A percentile compares a stretch with the other conserved stretches of the same genome.
phyloP scores from a whole-genome alignment of 2,888 invertebrate genomes.

The Ditylenchus weischeri region DNA sequence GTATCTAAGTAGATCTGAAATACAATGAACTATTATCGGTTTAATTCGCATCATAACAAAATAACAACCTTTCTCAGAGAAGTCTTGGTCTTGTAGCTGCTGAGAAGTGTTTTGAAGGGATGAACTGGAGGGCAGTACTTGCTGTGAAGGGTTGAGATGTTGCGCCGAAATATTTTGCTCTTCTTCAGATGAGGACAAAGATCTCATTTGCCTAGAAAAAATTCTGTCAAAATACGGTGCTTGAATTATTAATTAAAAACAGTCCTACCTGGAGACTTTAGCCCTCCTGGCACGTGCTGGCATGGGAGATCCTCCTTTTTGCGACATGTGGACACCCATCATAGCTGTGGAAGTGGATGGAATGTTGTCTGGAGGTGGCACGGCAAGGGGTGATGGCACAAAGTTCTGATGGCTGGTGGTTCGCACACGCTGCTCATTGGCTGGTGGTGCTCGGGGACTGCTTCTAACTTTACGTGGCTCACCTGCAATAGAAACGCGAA shows the following conservation, averaged over 20 bases:
- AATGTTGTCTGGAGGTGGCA: constrained; percentile 22
- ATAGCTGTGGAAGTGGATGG: constrained; percentile 3
- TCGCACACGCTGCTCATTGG: not conserved
- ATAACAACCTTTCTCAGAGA: constrained; percentile 31
- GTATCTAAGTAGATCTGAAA: constrained; percentile 54
- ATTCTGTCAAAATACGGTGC: not conserved
- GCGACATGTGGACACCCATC: not conserved
- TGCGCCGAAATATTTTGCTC: constrained; percentile 15
- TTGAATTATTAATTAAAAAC: not conserved
- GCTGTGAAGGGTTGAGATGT: constrained; percentile 1
- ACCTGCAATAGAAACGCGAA: not conserved
- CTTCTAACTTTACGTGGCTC: not conserved
- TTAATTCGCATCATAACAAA: not conserved
- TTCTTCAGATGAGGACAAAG: constrained; percentile 27
- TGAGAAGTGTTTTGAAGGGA: constrained; percentile 16
- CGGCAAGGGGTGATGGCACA: constrained; percentile 12
- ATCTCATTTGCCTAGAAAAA: constrained; percentile 19
- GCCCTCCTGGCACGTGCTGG: constrained; percentile 4
- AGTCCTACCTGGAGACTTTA: not conserved
- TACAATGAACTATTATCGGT: not conserved
- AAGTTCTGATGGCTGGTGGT: not conserved
- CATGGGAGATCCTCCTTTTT: constrained; percentile 8
- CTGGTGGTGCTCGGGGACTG: not conserved
- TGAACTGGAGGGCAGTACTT: constrained; percentile 11
- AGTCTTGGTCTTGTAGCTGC: constrained; percentile 21